A percentile compares a stretch with the other conserved stretches of the same genome.
Evolutionary conservation across 2,113 vertebrate genomes (phyloP).

Genomic region (Platichthys flesus): DNA sequence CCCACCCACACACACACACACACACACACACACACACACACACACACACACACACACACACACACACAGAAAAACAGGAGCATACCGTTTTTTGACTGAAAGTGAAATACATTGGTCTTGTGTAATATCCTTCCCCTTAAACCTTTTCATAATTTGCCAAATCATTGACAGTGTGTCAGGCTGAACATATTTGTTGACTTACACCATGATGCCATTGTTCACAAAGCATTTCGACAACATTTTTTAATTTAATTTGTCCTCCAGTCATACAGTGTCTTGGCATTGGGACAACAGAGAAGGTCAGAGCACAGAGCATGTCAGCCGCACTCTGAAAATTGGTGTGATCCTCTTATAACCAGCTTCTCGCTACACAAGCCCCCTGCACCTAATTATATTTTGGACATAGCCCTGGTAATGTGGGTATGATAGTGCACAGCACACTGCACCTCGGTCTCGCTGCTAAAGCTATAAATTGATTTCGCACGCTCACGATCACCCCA

Average conservation of each 20-base stretch:
- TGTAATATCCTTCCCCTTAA: neutral
- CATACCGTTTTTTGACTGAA: too few species aligned
- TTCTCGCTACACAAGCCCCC: neutral
- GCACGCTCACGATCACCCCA: constrained; percentile 31
- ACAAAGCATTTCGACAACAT: neutral
- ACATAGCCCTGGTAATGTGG: constrained; percentile 30
- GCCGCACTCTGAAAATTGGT: neutral
- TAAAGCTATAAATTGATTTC: constrained; percentile 49
- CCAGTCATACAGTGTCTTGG: neutral
- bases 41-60: too few species aligned
- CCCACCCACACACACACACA: too few species aligned
- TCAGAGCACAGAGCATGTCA: constrained; percentile 9
- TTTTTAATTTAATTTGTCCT: neutral
- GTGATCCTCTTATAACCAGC: constrained; percentile 15
- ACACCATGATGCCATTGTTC: neutral
- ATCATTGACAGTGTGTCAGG: neutral
- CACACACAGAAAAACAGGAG: too few species aligned
- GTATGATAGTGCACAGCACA: constrained; percentile 30
- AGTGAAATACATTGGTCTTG: too few species aligned
- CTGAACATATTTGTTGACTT: neutral
- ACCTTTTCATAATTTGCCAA: too few species aligned
- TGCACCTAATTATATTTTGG: constrained; percentile 36
- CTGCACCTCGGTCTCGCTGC: constrained; percentile 5
- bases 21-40: too few species aligned
- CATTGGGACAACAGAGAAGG: neutral